Conservation (phyloP, 1,140 invertebrate genomes). For the Helicorthomorpha holstii region DNA sequence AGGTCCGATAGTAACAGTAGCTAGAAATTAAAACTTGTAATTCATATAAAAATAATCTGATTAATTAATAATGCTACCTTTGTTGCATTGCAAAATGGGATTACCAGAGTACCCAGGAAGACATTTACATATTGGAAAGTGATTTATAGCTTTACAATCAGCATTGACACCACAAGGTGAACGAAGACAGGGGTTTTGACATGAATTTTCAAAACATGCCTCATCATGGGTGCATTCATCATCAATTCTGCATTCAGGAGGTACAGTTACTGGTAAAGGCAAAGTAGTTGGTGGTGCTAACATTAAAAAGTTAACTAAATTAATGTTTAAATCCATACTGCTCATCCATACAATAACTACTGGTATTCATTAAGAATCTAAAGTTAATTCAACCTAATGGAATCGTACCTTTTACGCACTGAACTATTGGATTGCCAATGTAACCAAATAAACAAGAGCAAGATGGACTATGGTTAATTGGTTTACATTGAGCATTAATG, state of each 20-base stretch:
- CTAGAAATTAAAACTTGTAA: background rate
- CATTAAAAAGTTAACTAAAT: background rate
- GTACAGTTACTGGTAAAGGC: background rate
- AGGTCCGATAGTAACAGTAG: background rate
- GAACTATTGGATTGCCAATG: constrained; percentile 61
- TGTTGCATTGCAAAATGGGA: constrained; percentile 9
- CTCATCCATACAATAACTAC: too few relatives aligned
- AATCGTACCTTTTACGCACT: constrained; percentile 31
- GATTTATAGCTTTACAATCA: constrained; percentile 18
- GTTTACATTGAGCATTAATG: constrained; percentile 20
- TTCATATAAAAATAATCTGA: background rate
- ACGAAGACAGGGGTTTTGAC: constrained; percentile 75
- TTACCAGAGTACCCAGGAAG: constrained; percentile 20
- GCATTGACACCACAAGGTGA: constrained; percentile 51
- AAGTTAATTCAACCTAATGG: too few relatives aligned
- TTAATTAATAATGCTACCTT: background rate
- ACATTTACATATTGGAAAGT: constrained; percentile 20
- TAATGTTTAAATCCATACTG: background rate
- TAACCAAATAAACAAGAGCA: constrained; percentile 72
- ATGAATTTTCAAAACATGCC: constrained; percentile 64
- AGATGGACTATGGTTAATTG: constrained; percentile 27
- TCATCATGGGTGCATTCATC: constrained; percentile 75
- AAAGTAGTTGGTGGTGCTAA: constrained; percentile 12
- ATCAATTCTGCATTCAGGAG: constrained; percentile 63
- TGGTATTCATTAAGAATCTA: too few relatives aligned